Evolutionary conservation across 2,888 invertebrate species (phyloP).

Genomic region (Erebia ligea): DNA sequence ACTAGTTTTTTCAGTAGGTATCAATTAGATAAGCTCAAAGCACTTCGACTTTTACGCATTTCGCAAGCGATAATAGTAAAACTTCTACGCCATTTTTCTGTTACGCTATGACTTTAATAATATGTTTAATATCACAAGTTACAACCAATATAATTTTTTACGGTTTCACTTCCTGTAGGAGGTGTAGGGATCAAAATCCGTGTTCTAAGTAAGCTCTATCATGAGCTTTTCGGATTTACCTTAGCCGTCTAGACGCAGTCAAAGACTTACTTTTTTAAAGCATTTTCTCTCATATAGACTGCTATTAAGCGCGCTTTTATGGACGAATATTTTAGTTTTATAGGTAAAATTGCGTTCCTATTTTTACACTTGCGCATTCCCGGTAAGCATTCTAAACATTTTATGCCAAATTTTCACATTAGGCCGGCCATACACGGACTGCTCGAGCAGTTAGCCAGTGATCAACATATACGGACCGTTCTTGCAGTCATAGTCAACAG

Average conservation of each 20-base stretch:
- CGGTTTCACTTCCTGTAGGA: conserved; percentile 3
- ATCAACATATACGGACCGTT: too few relatives aligned
- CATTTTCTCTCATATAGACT: conserved; percentile 20
- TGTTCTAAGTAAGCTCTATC: conserved; percentile 19
- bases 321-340: neutral
- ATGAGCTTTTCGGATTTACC: conserved; percentile 22
- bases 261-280: conserved; percentile 18
- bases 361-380: neutral
- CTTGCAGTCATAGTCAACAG: too few relatives aligned
- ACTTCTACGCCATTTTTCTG: too few relatives aligned
- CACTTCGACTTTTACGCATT: too few relatives aligned
- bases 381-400: neutral
- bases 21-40: too few relatives aligned
- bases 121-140: neutral
- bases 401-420: neutral
- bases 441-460: too few relatives aligned
- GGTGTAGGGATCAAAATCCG: conserved; percentile 11
- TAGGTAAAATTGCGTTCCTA: neutral
- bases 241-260: conserved; percentile 21
- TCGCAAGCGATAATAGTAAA: too few relatives aligned
- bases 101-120: neutral
- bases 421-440: too few relatives aligned
- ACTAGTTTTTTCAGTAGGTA: too few relatives aligned
- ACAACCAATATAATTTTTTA: neutral
- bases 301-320: neutral